phyloP scores from a whole-genome alignment of 2,888 invertebrate species.

The Caradrina kadenii region DNA sequence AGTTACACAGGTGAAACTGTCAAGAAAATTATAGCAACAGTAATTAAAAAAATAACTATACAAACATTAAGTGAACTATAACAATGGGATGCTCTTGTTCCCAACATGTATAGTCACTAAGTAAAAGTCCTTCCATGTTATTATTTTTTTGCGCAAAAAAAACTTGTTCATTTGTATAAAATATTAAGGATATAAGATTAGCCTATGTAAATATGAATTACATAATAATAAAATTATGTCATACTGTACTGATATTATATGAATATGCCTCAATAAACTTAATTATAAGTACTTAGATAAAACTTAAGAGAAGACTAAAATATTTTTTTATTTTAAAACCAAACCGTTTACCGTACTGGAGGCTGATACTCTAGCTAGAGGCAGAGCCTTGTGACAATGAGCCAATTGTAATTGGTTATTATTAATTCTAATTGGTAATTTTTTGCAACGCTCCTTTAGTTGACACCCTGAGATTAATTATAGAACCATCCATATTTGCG shows the following conservation, averaged over 20 bases:
- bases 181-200: not conserved
- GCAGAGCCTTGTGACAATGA: too few species aligned
- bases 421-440: too few species aligned
- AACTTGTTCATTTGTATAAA: constrained; percentile 1
- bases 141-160: not conserved
- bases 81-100: not conserved
- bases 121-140: constrained; percentile 38
- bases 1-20: constrained; percentile 77
- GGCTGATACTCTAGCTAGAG: too few species aligned
- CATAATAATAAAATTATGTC: not conserved
- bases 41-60: constrained; percentile 83
- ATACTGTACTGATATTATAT: constrained; percentile 6
- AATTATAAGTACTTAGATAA: not conserved
- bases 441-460: too few species aligned
- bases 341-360: not conserved
- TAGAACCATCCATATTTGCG: too few species aligned
- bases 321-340: not conserved
- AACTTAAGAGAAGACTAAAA: not conserved
- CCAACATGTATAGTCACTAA: not conserved
- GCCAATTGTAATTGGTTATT: too few species aligned
- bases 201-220: constrained; percentile 3
- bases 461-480: too few species aligned
- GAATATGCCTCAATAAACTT: constrained; percentile 2
- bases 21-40: constrained; percentile 77
- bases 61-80: constrained; percentile 70